Evolutionary conservation across 2,113 vertebrate species (phyloP).

Genomic region (Numida meleagris): DNA sequence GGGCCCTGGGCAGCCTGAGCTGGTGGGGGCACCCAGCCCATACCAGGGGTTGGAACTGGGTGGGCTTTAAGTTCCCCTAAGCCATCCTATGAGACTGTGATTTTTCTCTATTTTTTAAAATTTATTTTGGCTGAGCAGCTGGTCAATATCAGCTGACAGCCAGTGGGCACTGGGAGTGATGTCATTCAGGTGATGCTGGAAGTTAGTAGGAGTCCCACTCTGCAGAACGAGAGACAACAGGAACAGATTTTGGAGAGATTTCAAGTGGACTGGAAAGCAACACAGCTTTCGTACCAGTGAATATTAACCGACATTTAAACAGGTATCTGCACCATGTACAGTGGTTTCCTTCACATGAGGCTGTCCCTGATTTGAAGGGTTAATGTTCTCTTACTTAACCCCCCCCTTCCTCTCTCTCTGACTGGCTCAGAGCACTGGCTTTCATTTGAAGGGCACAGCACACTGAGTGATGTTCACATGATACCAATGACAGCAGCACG

Average conservation of each 20-base stretch:
- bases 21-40: no score
- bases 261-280: background rate
- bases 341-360: background rate
- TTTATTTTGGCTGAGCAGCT: background rate
- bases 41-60: no score
- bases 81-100: no score
- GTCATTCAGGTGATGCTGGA: background rate
- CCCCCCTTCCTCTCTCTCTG: background rate
- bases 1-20: no score
- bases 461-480: slow-evolving; percentile 25
- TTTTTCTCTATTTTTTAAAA: background rate
- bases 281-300: background rate
- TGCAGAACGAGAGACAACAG: background rate
- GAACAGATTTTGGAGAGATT: background rate
- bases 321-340: background rate
- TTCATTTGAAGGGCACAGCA: slow-evolving; percentile 51
- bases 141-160: background rate
- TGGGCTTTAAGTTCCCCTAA: no score
- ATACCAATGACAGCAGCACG: slow-evolving; percentile 42
- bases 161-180: background rate
- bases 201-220: background rate
- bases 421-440: slow-evolving; percentile 2
- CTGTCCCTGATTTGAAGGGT: background rate
- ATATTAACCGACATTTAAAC: background rate
- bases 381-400: background rate